A percentile compares a stretch with the other conserved stretches of the same genome.
phyloP scores from a whole-genome alignment of 2,888 invertebrate species.

The Meliscaeva auricollis region DNA sequence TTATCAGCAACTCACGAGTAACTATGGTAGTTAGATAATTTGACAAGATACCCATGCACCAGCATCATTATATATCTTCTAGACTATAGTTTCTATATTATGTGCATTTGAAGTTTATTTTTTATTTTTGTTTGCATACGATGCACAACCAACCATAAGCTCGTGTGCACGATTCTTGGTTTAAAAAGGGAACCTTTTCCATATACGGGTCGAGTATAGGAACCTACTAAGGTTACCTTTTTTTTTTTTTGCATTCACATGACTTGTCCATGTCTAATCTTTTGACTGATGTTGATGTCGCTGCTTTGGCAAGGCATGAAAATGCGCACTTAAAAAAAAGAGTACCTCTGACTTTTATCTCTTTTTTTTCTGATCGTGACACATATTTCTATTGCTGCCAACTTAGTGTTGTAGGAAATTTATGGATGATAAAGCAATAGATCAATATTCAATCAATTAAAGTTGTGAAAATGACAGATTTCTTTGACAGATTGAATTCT shows the following conservation, averaged over 20 bases:
- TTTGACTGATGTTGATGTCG: neutral
- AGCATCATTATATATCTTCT: slow-evolving; percentile 13
- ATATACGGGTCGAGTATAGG: neutral
- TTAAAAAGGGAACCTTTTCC: slow-evolving; percentile 31
- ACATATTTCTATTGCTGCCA: neutral
- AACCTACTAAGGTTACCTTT: neutral
- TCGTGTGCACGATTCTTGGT: slow-evolving; percentile 24
- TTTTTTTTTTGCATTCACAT: slow-evolving; percentile 1
- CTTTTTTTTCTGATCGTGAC: slow-evolving; percentile 33
- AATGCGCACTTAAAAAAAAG: neutral
- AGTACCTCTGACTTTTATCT: neutral
- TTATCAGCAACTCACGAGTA: slow-evolving; percentile 53
- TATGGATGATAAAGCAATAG: neutral
- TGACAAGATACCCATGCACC: slow-evolving; percentile 60
- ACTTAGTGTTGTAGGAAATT: neutral
- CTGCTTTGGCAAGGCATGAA: neutral
- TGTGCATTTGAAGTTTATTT: neutral
- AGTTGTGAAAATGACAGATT: slow-evolving; percentile 47
- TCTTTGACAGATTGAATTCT: slow-evolving; percentile 28
- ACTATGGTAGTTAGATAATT: slow-evolving; percentile 61
- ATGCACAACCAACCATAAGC: neutral
- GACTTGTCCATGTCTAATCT: neutral
- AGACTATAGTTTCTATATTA: too few relatives aligned
- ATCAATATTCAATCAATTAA: slow-evolving; percentile 43
- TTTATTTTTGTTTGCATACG: slow-evolving; percentile 26